A percentile compares a stretch with the other conserved stretches of the same genome.
These are phyloP conservation scores for Poeciliopsis presidionis DNA, from an alignment of 2,797 vertebrate genomes.

Conservation along the genomic window DNA sequence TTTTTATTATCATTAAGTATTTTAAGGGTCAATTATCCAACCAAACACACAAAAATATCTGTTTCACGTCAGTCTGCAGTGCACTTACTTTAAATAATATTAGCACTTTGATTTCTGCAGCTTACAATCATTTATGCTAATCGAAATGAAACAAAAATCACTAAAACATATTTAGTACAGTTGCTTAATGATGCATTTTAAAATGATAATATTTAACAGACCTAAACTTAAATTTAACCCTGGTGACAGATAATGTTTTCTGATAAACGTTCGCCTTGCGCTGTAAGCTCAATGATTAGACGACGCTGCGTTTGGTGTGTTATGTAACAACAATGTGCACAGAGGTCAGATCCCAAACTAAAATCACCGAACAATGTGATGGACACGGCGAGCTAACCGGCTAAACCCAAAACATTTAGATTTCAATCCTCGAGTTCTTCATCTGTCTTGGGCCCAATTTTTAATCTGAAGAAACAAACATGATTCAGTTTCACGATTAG, in stretches of 20 bases:
- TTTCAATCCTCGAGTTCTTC: slow-evolving; percentile 59
- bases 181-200: not conserved
- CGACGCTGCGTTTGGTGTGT: not conserved
- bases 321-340: not conserved
- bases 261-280: not conserved
- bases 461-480: slow-evolving; percentile 80
- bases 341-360: not conserved
- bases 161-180: not conserved
- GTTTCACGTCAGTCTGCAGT: not conserved
- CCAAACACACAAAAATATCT: not conserved
- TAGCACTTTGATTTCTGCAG: not conserved
- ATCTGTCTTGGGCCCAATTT: slow-evolving; percentile 66
- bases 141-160: not conserved
- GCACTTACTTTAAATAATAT: not conserved
- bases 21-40: not conserved
- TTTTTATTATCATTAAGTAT: not conserved
- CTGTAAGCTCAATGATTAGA: not conserved
- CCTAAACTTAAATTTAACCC: not conserved
- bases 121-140: not conserved
- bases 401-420: not conserved
- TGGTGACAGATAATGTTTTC: not conserved
- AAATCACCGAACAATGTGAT: slow-evolving; percentile 22
- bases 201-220: not conserved
- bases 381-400: slow-evolving; percentile 42
- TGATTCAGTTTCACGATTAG: slow-evolving; percentile 42